Conservation (phyloP, 2,797 vertebrate genomes). For the Aythya fuligula region DNA sequence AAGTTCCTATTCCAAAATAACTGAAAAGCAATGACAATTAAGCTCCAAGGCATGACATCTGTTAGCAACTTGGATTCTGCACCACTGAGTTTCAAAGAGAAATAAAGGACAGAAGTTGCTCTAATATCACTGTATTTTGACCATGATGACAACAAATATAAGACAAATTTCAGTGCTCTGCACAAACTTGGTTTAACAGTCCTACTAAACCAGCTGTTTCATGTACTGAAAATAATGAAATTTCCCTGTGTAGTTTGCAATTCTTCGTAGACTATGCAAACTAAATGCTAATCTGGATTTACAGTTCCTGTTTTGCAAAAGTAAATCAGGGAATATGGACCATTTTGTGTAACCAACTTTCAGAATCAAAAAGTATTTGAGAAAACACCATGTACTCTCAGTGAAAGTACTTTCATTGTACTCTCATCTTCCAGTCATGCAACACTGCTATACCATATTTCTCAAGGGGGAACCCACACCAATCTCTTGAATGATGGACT, state of each 20-base stretch:
- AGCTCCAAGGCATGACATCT: background rate
- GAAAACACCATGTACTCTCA: background rate
- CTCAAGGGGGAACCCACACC: background rate
- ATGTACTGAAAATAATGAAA: background rate
- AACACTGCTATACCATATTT: background rate
- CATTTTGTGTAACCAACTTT: background rate
- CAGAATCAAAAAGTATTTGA: background rate
- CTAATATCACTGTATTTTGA: background rate
- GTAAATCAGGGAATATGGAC: background rate
- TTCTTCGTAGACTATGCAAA: background rate
- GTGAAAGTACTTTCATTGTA: background rate
- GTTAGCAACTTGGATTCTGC: background rate
- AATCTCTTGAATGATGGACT: background rate
- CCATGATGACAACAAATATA: background rate
- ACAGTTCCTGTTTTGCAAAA: background rate
- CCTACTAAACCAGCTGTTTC: background rate
- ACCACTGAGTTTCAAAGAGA: background rate
- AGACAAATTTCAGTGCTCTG: background rate
- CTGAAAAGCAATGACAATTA: background rate
- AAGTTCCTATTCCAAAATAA: background rate
- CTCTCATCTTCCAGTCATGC: background rate
- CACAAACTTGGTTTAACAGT: background rate
- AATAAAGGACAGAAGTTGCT: background rate
- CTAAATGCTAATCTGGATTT: background rate
- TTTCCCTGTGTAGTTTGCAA: background rate